phyloP scores from a whole-genome alignment of 2,888 invertebrate genomes.

The Dysmachus trigonus region DNA sequence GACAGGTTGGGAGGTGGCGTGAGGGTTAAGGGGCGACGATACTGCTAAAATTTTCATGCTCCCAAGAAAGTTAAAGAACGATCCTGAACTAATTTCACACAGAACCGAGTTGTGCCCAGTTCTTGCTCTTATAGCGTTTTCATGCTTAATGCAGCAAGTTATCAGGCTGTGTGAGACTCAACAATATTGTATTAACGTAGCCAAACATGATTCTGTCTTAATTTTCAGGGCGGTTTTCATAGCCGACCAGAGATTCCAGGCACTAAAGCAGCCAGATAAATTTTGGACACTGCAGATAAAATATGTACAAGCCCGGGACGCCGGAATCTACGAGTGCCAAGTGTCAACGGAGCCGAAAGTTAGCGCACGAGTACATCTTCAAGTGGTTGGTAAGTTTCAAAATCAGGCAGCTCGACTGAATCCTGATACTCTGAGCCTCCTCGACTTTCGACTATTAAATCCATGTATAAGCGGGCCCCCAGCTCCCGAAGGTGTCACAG shows the following conservation, averaged over 20 bases:
- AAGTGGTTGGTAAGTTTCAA: slow-evolving; percentile 83
- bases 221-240: slow-evolving; percentile 78
- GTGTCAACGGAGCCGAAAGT: slow-evolving; percentile 94
- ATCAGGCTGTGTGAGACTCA: neutral
- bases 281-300: slow-evolving; percentile 89
- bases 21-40: too few species aligned
- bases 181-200: neutral
- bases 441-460: neutral
- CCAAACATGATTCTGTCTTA: slow-evolving; percentile 6
- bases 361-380: slow-evolving; percentile 90
- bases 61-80: slow-evolving; percentile 16
- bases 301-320: slow-evolving; percentile 89
- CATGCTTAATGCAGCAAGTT: slow-evolving; percentile 2
- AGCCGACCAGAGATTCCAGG: slow-evolving; percentile 91
- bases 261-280: slow-evolving; percentile 69
- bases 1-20: too few species aligned
- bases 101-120: neutral
- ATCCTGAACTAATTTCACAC: slow-evolving; percentile 22
- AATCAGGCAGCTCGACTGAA: neutral
- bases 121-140: slow-evolving; percentile 3
- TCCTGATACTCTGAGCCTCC: too few species aligned
- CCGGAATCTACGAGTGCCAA: slow-evolving; percentile 93
- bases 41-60: slow-evolving; percentile 5
- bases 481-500: neutral
- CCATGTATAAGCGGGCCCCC: neutral